Conservation (phyloP, 2,797 vertebrate species). For the Prionace glauca region DNA sequence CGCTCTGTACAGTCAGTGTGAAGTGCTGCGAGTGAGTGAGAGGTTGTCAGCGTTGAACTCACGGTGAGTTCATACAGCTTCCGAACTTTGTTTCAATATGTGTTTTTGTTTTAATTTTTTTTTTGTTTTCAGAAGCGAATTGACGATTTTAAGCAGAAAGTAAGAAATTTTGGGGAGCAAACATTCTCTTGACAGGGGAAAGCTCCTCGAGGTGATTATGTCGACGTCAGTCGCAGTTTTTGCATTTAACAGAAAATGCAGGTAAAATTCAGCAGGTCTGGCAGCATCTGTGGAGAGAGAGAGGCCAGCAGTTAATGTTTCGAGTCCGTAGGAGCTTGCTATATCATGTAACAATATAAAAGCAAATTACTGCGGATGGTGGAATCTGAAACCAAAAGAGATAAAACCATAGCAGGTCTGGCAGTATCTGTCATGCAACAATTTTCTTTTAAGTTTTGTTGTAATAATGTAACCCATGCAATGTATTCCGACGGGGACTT, state of each 20-base stretch:
- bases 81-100: no score
- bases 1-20: not conserved
- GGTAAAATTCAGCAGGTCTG: no score
- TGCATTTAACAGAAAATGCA: not conserved
- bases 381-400: no score
- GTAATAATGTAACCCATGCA: not conserved
- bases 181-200: not conserved
- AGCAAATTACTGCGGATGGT: no score
- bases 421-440: no score
- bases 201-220: not conserved
- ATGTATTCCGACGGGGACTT: not conserved
- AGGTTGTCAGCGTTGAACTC: not conserved
- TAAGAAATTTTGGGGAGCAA: not conserved
- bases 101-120: no score
- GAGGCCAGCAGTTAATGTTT: no score
- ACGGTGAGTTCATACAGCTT: not conserved
- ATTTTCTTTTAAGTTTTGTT: not conserved
- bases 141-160: not conserved
- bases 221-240: not conserved
- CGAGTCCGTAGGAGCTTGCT: not conserved
- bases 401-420: no score
- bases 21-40: not conserved
- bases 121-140: no score
- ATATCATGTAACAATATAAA: not conserved
- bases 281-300: no score